Conservation (phyloP, 2,113 vertebrate genomes). For the Phylloscopus trochiloides region DNA sequence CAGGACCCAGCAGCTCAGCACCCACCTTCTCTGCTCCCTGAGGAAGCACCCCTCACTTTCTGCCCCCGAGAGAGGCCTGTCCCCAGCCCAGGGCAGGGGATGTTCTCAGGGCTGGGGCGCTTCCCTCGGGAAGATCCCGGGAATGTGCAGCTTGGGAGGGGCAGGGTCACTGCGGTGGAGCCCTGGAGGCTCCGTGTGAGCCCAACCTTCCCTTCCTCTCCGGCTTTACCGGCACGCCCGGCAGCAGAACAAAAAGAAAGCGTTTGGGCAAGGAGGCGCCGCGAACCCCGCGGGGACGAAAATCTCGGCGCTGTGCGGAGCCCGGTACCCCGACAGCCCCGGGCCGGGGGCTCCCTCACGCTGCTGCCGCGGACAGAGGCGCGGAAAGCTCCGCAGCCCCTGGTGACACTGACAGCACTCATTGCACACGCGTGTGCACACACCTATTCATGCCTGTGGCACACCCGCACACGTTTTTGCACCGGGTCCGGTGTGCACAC, state of each 20-base stretch:
- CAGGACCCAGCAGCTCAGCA: background rate
- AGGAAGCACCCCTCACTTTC: background rate
- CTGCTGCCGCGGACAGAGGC: background rate
- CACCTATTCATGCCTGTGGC: rapidly evolving
- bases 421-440: rapidly evolving
- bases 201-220: background rate
- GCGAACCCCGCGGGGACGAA: background rate
- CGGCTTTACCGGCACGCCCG: background rate
- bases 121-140: background rate
- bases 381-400: background rate
- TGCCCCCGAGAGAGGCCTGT: rapidly evolving
- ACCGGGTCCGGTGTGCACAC: background rate
- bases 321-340: background rate
- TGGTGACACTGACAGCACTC: background rate
- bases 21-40: background rate
- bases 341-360: background rate
- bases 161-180: background rate
- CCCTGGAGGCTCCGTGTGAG: background rate
- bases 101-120: background rate
- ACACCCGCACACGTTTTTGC: rapidly evolving
- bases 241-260: background rate
- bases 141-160: background rate
- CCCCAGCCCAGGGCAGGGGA: too few relatives aligned
- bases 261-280: background rate
- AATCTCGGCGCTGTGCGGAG: background rate